phyloP scores from a whole-genome alignment of 2,797 vertebrate species.

The Salmo trutta region DNA sequence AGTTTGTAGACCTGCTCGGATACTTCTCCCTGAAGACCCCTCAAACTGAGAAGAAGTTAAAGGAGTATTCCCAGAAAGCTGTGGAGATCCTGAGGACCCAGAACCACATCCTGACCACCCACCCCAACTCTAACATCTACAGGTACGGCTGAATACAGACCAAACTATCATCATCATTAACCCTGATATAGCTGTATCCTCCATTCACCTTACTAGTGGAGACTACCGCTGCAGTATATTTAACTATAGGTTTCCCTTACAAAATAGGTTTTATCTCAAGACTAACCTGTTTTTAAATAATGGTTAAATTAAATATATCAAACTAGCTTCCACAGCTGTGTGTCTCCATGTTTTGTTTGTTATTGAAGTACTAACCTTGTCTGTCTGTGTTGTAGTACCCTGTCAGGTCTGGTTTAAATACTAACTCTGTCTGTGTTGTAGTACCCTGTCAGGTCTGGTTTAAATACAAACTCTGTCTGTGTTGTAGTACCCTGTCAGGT shows the following conservation, averaged over 20 bases:
- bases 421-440: slow-evolving; percentile 53
- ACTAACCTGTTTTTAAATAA: background rate
- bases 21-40: slow-evolving; percentile 98
- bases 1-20: slow-evolving; percentile 97
- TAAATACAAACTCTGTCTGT: too few relatives aligned
- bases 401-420: background rate
- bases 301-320: background rate
- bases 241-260: too few relatives aligned
- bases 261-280: too few relatives aligned
- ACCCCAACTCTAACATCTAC: slow-evolving; percentile 99
- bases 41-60: slow-evolving; percentile 98
- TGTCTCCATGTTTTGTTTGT: background rate
- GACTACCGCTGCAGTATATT: too few relatives aligned
- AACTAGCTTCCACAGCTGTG: background rate
- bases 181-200: too few relatives aligned
- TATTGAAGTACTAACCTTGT: background rate
- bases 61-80: slow-evolving; percentile 97
- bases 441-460: slow-evolving; percentile 94
- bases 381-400: too few relatives aligned
- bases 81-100: slow-evolving; percentile 96
- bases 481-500: too few relatives aligned
- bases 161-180: too few relatives aligned
- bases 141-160: slow-evolving; percentile 80
- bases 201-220: too few relatives aligned
- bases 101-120: slow-evolving; percentile 98